Conservation (phyloP, 2,113 vertebrate genomes). For the Lamprotornis superbus region DNA sequence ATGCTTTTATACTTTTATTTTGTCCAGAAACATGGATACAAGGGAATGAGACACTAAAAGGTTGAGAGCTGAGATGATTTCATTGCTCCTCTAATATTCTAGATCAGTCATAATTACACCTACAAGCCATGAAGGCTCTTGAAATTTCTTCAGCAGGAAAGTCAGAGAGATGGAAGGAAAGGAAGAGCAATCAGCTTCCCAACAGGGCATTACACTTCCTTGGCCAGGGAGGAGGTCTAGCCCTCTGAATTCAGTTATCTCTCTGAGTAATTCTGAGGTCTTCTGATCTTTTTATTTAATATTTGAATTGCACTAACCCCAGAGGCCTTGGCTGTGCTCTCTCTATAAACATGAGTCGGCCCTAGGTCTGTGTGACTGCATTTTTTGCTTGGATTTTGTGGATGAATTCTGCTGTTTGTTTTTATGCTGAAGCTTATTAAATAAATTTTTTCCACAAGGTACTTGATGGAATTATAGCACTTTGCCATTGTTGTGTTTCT, state of each 20-base stretch:
- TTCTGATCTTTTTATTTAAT: background rate
- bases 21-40: background rate
- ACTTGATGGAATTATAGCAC: background rate
- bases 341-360: fast-evolving
- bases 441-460: background rate
- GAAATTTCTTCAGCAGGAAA: background rate
- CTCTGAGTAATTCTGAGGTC: background rate
- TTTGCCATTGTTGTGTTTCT: background rate
- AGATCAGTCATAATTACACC: background rate
- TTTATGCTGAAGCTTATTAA: background rate
- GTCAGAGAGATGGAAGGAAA: background rate
- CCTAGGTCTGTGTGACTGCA: fast-evolving
- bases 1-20: background rate
- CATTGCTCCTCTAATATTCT: background rate
- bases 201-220: background rate
- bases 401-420: background rate
- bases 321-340: background rate
- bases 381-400: background rate
- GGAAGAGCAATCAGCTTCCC: background rate
- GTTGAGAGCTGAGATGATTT: background rate
- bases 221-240: background rate
- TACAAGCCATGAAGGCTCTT: background rate
- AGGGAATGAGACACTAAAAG: background rate
- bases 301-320: background rate
- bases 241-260: background rate